Base-by-base conservation (phyloP, 64 coral and sea anemone species). In the Porites australiensis region DNA sequence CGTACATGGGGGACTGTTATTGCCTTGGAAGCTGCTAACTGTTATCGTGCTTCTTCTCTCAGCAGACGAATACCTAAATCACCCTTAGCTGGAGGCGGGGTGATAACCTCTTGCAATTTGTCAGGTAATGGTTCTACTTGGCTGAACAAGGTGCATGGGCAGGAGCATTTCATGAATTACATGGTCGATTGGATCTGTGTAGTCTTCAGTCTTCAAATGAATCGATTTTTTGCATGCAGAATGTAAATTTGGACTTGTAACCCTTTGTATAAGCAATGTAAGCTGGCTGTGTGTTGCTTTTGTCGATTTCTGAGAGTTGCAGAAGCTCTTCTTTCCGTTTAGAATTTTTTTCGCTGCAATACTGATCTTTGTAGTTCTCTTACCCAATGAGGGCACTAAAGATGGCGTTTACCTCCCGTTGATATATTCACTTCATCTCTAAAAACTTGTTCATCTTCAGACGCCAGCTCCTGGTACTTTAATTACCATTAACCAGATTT, bases 381-480 rank as follows among this genome's bases (percentile, higher is more conserved):
- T 4, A 80, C 53, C 77, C 22, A 58, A 80, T 80, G 18, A 58
- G 2, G 19, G 77, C 77, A 48, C 44, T 13, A 37, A 37, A 84
- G 81, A 84, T 84, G 81, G 58, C 81, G 81, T 50, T 66, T 84
- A 23, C 81, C 81, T 47, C 61, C 81, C 21, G 18, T 21, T 21
- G 81, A 45, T 37, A 84, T 84, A 50, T 84, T 84, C n/a, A 63
- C 81, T 13, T 84, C 44, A 11, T 20, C 72, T 74, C 44, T 22
- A 44, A 74, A 74, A 27, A 74, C 72, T 22, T 13, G 18, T 63
- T 63, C 3, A 63, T 2, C 60, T 63, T 63, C 60, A 63, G 60
- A 63, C 60, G 27, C 27, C 27, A 37, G 27, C 27, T 37, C 27
- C 1, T 37, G 27, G 27, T 37, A 37, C 27, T 37, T 37, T 37